Evolutionary conservation across 2,797 vertebrate genomes (phyloP).

Genomic region (Rhinatrema bivittatum): DNA sequence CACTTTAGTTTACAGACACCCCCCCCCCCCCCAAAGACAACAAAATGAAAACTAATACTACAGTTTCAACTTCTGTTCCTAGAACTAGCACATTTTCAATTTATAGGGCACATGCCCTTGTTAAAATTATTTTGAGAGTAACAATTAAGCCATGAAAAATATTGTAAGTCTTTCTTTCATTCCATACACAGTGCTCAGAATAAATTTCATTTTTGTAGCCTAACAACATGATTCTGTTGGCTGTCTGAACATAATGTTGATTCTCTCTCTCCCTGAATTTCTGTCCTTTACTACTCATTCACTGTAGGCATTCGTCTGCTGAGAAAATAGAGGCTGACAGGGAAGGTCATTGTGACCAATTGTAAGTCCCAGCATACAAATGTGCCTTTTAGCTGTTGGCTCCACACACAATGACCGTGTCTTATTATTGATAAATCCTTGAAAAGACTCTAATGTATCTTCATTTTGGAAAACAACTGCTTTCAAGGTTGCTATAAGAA

Average conservation of each 20-base stretch:
- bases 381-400: slow-evolving; percentile 47
- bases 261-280: not conserved
- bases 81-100: too few species aligned
- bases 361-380: slow-evolving; percentile 50
- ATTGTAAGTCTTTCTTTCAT: not conserved
- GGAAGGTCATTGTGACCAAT: slow-evolving; percentile 56
- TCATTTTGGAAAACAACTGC: slow-evolving; percentile 59
- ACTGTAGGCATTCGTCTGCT: slow-evolving; percentile 44
- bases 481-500: slow-evolving; percentile 55
- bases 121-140: too few species aligned
- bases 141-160: too few species aligned
- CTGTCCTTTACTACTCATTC: slow-evolving; percentile 40
- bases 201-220: not conserved
- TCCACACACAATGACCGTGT: slow-evolving; percentile 37
- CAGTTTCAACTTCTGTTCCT: too few species aligned
- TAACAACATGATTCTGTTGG: slow-evolving; percentile 3
- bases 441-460: slow-evolving; percentile 59
- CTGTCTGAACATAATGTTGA: slow-evolving; percentile 5
- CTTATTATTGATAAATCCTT: slow-evolving; percentile 63
- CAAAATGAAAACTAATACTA: too few species aligned
- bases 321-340: slow-evolving; percentile 53
- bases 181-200: not conserved
- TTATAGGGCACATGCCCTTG: too few species aligned
- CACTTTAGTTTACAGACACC: too few species aligned
- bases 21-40: too few species aligned